Percentiles rank a stretch among this genome's conserved stretches.
Conservation (phyloP, 2,888 invertebrate species). For the Brenthis daphne region DNA sequence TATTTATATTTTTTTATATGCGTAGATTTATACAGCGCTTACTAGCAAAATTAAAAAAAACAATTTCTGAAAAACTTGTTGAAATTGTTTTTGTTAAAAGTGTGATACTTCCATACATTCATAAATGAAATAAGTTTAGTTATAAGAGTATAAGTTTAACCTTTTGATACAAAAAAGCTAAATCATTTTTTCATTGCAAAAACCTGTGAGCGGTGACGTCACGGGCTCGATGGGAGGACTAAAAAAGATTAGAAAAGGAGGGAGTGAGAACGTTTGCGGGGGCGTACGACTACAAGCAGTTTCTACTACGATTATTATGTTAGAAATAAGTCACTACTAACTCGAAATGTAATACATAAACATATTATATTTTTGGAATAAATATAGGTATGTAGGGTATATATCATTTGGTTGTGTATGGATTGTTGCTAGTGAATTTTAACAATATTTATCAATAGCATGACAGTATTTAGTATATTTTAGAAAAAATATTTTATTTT, state of each 20-base stretch:
- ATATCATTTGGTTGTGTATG: too few relatives aligned
- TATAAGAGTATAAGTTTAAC: constrained; percentile 14
- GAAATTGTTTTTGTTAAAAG: too few relatives aligned
- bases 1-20: too few relatives aligned
- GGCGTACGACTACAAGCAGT: constrained; percentile 52
- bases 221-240: constrained; percentile 65
- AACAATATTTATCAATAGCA: too few relatives aligned
- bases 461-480: neutral
- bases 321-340: constrained; percentile 44
- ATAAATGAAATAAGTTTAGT: neutral
- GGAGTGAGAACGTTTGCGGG: constrained; percentile 52
- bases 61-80: too few relatives aligned
- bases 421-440: too few relatives aligned
- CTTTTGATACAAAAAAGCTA: constrained; percentile 47
- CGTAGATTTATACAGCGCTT: too few relatives aligned
- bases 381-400: too few relatives aligned
- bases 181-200: constrained; percentile 73
- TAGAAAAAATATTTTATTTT: neutral
- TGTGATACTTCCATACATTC: neutral
- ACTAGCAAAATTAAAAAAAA: too few relatives aligned
- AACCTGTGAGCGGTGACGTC: constrained; percentile 77
- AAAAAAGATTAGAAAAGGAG: constrained; percentile 70
- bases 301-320: constrained; percentile 48
- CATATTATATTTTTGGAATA: too few relatives aligned
- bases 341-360: neutral